These are phyloP conservation scores for Hypotaenidia philippensis DNA, from an alignment of 2,797 vertebrate genomes.

Conservation along the genomic window DNA sequence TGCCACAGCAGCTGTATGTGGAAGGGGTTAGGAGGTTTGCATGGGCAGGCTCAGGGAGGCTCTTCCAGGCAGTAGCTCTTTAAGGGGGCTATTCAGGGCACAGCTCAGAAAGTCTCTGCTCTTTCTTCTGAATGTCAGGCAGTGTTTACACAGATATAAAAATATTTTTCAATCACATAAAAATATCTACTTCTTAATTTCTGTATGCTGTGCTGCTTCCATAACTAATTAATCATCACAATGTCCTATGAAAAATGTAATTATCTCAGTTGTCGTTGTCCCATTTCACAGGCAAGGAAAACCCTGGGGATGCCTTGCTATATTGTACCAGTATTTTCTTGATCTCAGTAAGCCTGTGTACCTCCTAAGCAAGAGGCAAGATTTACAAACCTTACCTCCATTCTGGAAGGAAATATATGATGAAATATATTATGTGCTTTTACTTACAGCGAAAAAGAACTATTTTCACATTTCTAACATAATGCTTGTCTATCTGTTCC, in stretches of 20 bases:
- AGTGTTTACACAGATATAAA: slow-evolving; percentile 30
- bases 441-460: neutral
- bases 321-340: neutral
- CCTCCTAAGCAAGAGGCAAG: neutral
- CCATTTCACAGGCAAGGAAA: slow-evolving; percentile 23
- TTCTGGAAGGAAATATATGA: neutral
- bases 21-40: neutral
- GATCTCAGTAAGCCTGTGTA: neutral
- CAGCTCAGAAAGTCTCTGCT: neutral
- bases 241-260: slow-evolving; percentile 50
- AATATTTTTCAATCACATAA: slow-evolving; percentile 31
- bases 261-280: neutral
- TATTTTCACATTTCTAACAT: neutral
- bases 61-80: neutral
- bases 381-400: neutral
- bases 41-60: neutral
- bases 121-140: neutral
- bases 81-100: neutral
- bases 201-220: neutral
- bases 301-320: neutral
- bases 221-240: slow-evolving; percentile 8
- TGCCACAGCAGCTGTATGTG: neutral
- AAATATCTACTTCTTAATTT: slow-evolving; percentile 41
- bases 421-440: neutral
- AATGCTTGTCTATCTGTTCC: neutral